phyloP scores from a whole-genome alignment of 2,888 invertebrate genomes.

The Liopterus haemorrhoidalis region DNA sequence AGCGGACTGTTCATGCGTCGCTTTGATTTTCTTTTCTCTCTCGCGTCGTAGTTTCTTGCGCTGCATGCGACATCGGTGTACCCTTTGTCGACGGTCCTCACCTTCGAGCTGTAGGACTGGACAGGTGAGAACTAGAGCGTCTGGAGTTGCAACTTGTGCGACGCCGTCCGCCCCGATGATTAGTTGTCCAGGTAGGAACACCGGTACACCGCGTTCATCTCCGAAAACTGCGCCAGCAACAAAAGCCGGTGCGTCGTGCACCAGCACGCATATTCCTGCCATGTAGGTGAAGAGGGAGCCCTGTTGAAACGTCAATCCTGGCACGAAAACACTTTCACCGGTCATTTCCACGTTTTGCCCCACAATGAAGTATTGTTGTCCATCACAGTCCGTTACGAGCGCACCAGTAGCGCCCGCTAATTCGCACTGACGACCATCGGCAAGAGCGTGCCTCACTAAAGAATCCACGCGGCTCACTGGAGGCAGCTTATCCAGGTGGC shows the following conservation, averaged over 20 bases:
- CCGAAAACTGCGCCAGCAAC: slow-evolving; percentile 68
- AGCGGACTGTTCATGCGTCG: no score
- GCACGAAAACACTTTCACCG: slow-evolving; percentile 64
- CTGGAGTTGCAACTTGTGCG: neutral
- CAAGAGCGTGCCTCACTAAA: slow-evolving; percentile 56
- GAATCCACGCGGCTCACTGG: slow-evolving; percentile 58
- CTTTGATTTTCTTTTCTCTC: no score
- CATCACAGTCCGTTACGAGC: slow-evolving; percentile 52
- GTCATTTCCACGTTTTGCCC: slow-evolving; percentile 69
- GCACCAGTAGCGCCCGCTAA: slow-evolving; percentile 47
- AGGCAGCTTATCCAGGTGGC: slow-evolving; percentile 53
- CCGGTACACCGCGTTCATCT: slow-evolving; percentile 53
- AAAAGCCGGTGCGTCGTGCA: slow-evolving; percentile 60
- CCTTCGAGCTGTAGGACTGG: no score
- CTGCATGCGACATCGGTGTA: no score
- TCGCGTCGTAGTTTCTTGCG: no score
- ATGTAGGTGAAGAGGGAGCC: slow-evolving; percentile 63
- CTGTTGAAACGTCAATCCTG: slow-evolving; percentile 68
- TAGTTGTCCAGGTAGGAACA: slow-evolving; percentile 66
- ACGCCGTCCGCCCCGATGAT: slow-evolving; percentile 50
- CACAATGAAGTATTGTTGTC: slow-evolving; percentile 63
- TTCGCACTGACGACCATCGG: slow-evolving; percentile 53
- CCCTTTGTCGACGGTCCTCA: no score
- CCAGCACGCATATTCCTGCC: slow-evolving; percentile 65
- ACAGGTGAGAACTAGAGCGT: neutral